phyloP scores from a whole-genome alignment of 2,113 vertebrate species.

The Oreochromis spilurus region DNA sequence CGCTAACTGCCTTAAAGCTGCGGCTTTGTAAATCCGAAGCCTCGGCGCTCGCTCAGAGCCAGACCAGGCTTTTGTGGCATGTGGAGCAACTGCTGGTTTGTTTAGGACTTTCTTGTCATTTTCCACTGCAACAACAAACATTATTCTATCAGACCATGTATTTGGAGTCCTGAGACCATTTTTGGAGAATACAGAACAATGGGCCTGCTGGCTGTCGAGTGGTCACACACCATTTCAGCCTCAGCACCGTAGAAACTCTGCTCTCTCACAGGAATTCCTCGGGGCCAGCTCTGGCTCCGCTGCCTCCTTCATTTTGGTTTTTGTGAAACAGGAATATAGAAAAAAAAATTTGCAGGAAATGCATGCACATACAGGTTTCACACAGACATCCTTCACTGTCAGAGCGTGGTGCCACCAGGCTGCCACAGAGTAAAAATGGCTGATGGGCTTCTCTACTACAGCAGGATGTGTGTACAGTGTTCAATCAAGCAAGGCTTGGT shows the following conservation, averaged over 20 bases:
- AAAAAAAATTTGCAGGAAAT: not conserved
- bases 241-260: not conserved
- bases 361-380: not conserved
- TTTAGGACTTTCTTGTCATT: constrained; percentile 26
- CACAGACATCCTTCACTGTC: constrained; percentile 42
- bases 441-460: not conserved
- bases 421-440: constrained; percentile 28
- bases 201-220: not conserved
- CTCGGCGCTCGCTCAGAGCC: not conserved
- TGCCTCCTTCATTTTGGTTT: constrained; percentile 26
- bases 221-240: constrained; percentile 38
- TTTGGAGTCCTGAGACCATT: not conserved
- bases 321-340: not conserved
- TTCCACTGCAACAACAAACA: constrained; percentile 34
- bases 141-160: not conserved
- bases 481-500: not conserved
- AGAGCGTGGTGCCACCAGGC: constrained; percentile 19
- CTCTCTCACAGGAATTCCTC: constrained; percentile 10
- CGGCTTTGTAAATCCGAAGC: constrained; percentile 12
- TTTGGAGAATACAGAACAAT: constrained; percentile 14
- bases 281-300: not conserved
- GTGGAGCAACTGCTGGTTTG: constrained; percentile 47
- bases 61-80: constrained; percentile 27
- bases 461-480: not conserved
- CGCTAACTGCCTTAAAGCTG: constrained; percentile 17